Evolutionary conservation across 2,888 invertebrate species (phyloP).

Genomic region (Spialia ferax): DNA sequence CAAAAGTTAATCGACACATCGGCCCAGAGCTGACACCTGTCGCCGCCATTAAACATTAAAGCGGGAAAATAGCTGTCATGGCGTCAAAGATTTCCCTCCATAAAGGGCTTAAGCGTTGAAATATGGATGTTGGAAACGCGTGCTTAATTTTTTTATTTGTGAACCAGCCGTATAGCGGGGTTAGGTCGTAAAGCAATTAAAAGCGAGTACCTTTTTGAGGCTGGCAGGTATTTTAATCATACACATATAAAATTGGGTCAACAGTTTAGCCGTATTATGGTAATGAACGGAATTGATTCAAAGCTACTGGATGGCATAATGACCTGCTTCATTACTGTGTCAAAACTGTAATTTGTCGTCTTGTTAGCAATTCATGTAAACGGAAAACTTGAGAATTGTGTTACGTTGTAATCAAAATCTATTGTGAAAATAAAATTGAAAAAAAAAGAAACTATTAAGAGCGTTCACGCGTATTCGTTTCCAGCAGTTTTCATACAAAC

Average conservation of each 20-base stretch:
- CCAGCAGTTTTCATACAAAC: too few species aligned
- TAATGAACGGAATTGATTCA: slow-evolving; percentile 35
- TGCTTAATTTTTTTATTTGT: slow-evolving; percentile 56
- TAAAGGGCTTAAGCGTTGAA: slow-evolving; percentile 65
- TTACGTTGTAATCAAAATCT: too few species aligned
- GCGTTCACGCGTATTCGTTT: too few species aligned
- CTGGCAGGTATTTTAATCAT: slow-evolving; percentile 42
- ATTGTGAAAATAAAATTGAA: too few species aligned
- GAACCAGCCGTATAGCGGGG: slow-evolving; percentile 38
- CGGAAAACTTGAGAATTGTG: too few species aligned
- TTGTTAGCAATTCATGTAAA: background rate
- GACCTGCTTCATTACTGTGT: slow-evolving; percentile 13
- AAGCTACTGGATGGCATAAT: slow-evolving; percentile 7
- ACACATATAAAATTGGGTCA: slow-evolving; percentile 35
- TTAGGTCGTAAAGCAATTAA: slow-evolving; percentile 52
- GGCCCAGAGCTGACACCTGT: slow-evolving; percentile 64
- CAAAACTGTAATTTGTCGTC: slow-evolving; percentile 1
- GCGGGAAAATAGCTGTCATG: slow-evolving; percentile 77
- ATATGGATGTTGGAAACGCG: slow-evolving; percentile 57
- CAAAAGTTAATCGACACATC: background rate
- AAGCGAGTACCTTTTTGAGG: slow-evolving; percentile 33
- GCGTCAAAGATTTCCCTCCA: slow-evolving; percentile 66
- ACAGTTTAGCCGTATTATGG: slow-evolving; percentile 32
- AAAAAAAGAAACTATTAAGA: too few species aligned
- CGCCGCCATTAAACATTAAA: slow-evolving; percentile 75